These are phyloP conservation scores for Ctenoplectra terminalis DNA, from an alignment of 1,140 invertebrate genomes.

Conservation along the genomic window DNA sequence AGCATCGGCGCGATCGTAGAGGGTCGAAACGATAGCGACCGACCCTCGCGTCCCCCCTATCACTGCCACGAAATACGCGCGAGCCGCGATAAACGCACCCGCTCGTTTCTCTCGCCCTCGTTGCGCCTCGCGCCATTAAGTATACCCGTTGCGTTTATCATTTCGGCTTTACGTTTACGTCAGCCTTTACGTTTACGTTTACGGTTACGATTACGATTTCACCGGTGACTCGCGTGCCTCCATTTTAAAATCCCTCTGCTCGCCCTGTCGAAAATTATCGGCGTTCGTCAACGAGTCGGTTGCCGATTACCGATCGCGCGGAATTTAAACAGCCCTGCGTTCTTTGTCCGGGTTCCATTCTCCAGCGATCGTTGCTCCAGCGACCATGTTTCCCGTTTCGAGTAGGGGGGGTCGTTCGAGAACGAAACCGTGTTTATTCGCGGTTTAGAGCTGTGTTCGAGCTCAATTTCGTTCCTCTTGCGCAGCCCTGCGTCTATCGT, in stretches of 20 bases:
- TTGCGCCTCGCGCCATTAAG: conserved; percentile 58
- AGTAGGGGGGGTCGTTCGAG: no score
- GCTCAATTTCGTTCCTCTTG: no score
- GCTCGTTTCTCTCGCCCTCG: conserved; percentile 1
- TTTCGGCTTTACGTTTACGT: conserved; percentile 63
- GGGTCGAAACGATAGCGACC: conserved; percentile 47
- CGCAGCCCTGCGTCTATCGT: no score
- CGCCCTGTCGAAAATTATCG: no score
- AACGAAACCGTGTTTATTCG: no score
- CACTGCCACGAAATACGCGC: conserved; percentile 12
- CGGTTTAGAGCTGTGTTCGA: no score
- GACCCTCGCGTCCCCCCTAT: conserved; percentile 9
- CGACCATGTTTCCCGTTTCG: no score
- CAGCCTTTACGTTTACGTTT: conserved; percentile 64
- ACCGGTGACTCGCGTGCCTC: neutral
- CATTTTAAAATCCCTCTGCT: neutral
- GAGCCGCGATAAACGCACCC: conserved; percentile 27
- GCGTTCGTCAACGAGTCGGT: neutral
- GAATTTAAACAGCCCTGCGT: conserved; percentile 2
- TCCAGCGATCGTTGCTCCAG: no score
- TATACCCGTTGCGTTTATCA: conserved; percentile 66
- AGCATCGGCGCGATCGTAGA: conserved; percentile 54
- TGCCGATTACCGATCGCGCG: neutral
- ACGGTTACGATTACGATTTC: conserved; percentile 55
- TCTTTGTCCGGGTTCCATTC: neutral